Evolutionary conservation across 64 coral and sea anemone genomes (phyloP).

Genomic region (Acropora yongei): DNA sequence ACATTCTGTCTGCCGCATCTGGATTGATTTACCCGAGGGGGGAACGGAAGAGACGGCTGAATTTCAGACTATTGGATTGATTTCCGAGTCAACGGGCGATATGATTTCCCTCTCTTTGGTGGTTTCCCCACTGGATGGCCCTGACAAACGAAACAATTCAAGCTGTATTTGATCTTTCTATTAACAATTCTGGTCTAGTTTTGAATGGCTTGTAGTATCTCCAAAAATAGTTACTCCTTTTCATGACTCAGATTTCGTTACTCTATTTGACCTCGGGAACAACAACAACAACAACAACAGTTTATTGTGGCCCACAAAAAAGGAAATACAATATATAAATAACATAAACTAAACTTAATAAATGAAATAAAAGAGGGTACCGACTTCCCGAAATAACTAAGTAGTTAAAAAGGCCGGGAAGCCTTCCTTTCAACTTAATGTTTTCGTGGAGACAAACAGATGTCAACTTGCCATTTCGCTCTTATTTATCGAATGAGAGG

Average conservation of each 20-base stretch:
- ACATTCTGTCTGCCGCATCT: neutral
- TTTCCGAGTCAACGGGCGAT: neutral
- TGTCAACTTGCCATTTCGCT: neutral
- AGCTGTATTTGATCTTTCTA: neutral
- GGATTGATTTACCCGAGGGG: neutral
- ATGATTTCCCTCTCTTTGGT: neutral
- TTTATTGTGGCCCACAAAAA: too few relatives aligned
- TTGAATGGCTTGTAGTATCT: neutral
- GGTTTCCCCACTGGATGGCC: neutral
- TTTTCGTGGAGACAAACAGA: too few relatives aligned
- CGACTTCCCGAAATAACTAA: too few relatives aligned
- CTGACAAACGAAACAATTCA: neutral
- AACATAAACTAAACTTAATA: too few relatives aligned
- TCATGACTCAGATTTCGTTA: too few relatives aligned
- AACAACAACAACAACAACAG: too few relatives aligned
- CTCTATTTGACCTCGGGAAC: too few relatives aligned
- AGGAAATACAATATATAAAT: too few relatives aligned
- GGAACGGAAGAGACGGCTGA: neutral
- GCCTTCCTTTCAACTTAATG: too few relatives aligned
- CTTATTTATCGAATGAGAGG: conserved; percentile 1
- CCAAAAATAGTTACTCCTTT: too few relatives aligned
- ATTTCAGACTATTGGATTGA: neutral
- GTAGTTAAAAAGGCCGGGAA: too few relatives aligned
- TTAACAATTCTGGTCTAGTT: neutral
- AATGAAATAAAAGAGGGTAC: too few relatives aligned